Percentiles rank a stretch among this genome's conserved stretches.
Evolutionary conservation across 2,888 invertebrate species (phyloP).

Genomic region (Argyra leucocephala): DNA sequence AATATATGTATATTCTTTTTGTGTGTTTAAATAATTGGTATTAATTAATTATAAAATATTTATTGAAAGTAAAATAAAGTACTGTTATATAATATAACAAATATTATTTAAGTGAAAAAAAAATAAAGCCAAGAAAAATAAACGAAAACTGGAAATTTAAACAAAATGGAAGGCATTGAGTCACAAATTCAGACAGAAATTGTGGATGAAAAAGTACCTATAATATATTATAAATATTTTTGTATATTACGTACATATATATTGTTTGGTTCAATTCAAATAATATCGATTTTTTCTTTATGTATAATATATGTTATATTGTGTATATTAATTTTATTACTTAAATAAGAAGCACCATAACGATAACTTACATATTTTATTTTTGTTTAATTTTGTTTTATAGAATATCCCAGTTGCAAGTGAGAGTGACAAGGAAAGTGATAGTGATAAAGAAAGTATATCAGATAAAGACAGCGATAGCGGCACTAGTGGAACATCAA

Average conservation of each 20-base stretch:
- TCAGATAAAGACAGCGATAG: conserved; percentile 61
- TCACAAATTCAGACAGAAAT: neutral
- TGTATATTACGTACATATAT: too few relatives aligned
- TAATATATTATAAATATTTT: too few relatives aligned
- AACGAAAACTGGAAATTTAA: neutral
- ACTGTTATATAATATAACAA: neutral
- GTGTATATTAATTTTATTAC: neutral
- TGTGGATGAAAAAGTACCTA: conserved; percentile 14
- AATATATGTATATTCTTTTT: too few relatives aligned
- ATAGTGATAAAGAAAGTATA: conserved; percentile 57
- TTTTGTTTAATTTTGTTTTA: conserved; percentile 1
- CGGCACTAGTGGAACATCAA: conserved; percentile 45
- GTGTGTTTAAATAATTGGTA: too few relatives aligned
- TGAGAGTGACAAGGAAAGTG: conserved; percentile 60
- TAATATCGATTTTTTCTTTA: neutral
- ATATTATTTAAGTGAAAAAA: neutral
- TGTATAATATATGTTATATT: neutral
- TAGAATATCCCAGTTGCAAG: conserved; percentile 37
- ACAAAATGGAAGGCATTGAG: conserved; percentile 6
- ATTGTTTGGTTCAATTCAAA: too few relatives aligned
- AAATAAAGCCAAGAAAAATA: neutral
- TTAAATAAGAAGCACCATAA: neutral
- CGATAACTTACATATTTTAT: conserved; percentile 18
- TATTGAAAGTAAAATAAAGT: too few relatives aligned
- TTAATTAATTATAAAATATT: too few relatives aligned